Evolutionary conservation across 2,888 invertebrate species (phyloP), one percentile per base, ranked within the genome.

Genomic region (Lycophotia porphyrea): DNA sequence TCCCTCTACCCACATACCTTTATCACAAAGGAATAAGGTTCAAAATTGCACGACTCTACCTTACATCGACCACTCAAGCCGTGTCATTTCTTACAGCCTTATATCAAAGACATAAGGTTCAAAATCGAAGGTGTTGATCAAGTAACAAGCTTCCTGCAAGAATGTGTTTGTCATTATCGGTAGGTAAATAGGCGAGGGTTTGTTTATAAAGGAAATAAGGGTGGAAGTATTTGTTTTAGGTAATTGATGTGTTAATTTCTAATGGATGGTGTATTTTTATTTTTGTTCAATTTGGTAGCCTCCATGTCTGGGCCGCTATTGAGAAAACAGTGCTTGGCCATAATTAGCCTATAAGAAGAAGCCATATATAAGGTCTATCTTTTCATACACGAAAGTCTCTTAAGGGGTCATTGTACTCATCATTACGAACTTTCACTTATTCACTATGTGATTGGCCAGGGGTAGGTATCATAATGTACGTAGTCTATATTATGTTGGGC

Each of bases 81-180:
- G 24, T 31, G 5, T 1, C 1, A 5, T 67, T 69, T 55, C 68
- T 79, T 58, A 52, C 75, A 69, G 69, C 82, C 84, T 85, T 93
- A 90, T 49, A 0, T 24, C 27, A 36, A 60, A 5, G 72, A 0
- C 5, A 72, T 91, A 94, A 81, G 87, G 93, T 90, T 85, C 63
- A 91, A 74, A 89, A 82, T 93, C 0, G 71, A 66, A 79, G 68
- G 52, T 67, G 72, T 82, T 87, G 15, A 78, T 80, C 83, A 76
- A 84, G 81, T 84, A 84, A 73, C 75, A 78, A 86, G 82, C 85
- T 88, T 92, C 87, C 90, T 91, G 91, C 65, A 93, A 94, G 94
- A 90, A 92, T 92, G 90, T 87, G 85, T 88, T 85, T 88, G 87
- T 90, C 87, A 92, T 91, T 93, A 92, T 92, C 90, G 91, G 88